Percentiles rank a stretch among this genome's conserved stretches.
Evolutionary conservation across 2,888 invertebrate genomes (phyloP).

Genomic region (Troilus luridus): DNA sequence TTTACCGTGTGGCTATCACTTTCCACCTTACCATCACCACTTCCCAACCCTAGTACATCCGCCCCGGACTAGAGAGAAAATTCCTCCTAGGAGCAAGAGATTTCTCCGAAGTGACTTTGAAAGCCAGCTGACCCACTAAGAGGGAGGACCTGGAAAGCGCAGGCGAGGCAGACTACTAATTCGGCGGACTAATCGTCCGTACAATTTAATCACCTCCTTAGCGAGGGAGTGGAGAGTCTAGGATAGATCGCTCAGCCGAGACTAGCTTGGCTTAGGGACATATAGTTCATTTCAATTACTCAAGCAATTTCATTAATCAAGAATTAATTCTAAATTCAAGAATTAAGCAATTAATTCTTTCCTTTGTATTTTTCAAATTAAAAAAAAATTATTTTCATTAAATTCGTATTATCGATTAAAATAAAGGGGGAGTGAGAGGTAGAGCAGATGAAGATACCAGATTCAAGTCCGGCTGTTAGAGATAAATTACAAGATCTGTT

Average conservation of each 20-base stretch:
- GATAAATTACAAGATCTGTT: no score
- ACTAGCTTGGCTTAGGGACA: neutral
- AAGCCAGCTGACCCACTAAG: conserved; percentile 43
- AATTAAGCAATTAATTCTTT: no score
- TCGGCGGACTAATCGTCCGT: neutral
- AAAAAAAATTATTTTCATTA: no score
- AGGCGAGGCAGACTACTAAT: conserved; percentile 13
- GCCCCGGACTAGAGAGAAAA: conserved; percentile 13
- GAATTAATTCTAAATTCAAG: no score
- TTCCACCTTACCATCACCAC: neutral
- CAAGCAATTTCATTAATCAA: no score
- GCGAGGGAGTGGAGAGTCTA: neutral
- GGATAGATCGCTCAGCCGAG: neutral
- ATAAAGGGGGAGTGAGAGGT: no score
- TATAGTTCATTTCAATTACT: neutral
- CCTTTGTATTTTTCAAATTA: no score
- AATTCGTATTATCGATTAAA: no score
- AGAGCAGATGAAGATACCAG: no score
- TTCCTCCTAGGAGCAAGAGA: neutral
- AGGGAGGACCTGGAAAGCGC: neutral
- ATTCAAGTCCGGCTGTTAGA: no score
- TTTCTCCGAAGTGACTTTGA: conserved; percentile 31
- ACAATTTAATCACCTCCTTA: conserved; percentile 36
- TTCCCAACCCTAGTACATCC: neutral
- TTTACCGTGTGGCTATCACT: neutral